Conservation (phyloP, 2,888 invertebrate species). For the Belgica antarctica region DNA sequence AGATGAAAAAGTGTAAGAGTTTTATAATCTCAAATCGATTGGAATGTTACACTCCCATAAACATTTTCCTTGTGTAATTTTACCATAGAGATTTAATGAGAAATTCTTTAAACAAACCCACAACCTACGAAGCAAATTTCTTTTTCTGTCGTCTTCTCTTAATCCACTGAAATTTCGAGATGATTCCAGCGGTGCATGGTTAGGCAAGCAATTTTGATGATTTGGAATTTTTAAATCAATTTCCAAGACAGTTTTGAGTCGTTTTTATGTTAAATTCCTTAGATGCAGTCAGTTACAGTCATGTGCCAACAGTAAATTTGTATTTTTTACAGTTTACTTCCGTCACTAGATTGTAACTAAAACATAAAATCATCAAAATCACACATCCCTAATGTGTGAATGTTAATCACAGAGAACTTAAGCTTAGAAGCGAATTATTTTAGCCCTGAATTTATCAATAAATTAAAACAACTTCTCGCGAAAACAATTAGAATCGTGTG, state of each 20-base stretch:
- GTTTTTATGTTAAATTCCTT: too few relatives aligned
- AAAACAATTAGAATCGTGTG: constrained; percentile 1
- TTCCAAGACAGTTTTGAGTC: too few relatives aligned
- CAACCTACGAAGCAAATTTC: constrained; percentile 10
- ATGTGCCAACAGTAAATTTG: too few relatives aligned
- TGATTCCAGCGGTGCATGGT: not conserved
- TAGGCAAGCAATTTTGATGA: not conserved
- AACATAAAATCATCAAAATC: too few relatives aligned
- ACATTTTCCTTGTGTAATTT: not conserved
- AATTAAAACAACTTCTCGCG: too few relatives aligned
- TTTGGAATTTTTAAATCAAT: not conserved
- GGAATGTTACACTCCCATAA: constrained; percentile 1
- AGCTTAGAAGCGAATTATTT: constrained; percentile 17
- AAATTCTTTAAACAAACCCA: constrained; percentile 25
- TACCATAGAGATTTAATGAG: not conserved
- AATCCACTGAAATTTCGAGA: not conserved
- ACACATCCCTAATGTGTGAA: too few relatives aligned
- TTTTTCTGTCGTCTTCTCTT: not conserved
- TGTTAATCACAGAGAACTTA: constrained; percentile 20
- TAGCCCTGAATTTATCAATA: constrained; percentile 19
- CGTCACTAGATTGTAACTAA: too few relatives aligned
- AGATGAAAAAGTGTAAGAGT: not conserved
- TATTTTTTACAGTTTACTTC: too few relatives aligned
- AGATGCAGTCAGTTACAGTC: too few relatives aligned
- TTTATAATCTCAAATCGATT: constrained; percentile 6